phyloP scores from a whole-genome alignment of 2,113 vertebrate genomes.

The Indicator maculatus region DNA sequence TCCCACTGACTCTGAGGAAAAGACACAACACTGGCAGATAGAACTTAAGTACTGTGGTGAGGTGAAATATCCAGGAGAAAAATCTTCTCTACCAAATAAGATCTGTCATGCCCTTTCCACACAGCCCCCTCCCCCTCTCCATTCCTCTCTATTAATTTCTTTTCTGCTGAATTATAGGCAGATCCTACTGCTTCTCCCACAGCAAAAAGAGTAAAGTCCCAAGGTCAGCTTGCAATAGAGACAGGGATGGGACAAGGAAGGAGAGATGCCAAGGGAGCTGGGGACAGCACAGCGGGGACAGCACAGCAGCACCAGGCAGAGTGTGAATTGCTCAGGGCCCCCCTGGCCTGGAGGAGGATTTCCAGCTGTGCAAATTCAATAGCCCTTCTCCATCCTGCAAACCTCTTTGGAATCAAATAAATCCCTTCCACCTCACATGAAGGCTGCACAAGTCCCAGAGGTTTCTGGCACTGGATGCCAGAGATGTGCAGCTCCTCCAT shows the following conservation, averaged over 20 bases:
- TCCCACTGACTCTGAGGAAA: not conserved
- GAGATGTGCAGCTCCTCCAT: not conserved
- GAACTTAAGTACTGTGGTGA: not conserved
- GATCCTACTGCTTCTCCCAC: not conserved
- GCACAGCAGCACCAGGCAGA: not conserved
- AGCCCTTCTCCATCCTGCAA: not conserved
- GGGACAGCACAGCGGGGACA: not conserved
- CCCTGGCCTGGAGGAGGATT: not conserved
- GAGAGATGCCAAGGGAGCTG: not conserved
- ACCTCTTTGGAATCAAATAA: not conserved
- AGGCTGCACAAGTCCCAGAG: not conserved
- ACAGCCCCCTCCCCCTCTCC: too few species aligned
- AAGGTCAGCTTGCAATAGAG: accelerated
- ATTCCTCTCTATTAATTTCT: not conserved
- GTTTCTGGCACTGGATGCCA: not conserved
- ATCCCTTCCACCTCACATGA: accelerated
- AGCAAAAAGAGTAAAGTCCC: not conserved
- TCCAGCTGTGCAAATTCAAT: not conserved
- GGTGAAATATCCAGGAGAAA: not conserved
- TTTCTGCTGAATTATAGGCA: not conserved
- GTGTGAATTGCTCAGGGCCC: not conserved
- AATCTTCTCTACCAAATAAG: not conserved
- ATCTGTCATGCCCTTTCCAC: not conserved
- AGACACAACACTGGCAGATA: not conserved
- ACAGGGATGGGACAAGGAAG: not conserved